Conservation (phyloP, 2,113 vertebrate genomes). For the Tiliqua scincoides region DNA sequence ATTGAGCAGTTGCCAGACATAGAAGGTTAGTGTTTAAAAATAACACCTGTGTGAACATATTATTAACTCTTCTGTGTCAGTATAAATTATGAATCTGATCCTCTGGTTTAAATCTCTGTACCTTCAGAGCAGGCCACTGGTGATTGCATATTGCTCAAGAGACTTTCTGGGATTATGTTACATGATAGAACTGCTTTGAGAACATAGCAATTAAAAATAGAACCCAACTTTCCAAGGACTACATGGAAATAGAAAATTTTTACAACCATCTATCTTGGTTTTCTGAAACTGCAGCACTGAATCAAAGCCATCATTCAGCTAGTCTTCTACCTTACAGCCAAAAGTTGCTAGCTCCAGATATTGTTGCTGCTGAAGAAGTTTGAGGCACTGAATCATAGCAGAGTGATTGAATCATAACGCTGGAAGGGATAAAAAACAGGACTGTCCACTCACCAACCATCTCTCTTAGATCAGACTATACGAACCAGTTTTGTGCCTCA, state of each 20-base stretch:
- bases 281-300: neutral
- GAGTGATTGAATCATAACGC: neutral
- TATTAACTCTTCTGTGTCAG: constrained; percentile 10
- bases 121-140: neutral
- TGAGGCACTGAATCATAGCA: neutral
- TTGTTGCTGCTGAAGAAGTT: neutral
- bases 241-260: neutral
- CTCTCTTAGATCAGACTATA: neutral
- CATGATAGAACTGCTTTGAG: neutral
- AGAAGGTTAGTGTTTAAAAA: constrained; percentile 20
- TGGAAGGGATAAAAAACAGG: neutral
- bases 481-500: neutral
- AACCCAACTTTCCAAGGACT: neutral
- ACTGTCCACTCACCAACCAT: neutral
- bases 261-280: neutral
- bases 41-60: constrained; percentile 1
- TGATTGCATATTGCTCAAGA: neutral
- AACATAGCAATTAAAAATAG: neutral
- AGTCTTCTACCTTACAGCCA: neutral
- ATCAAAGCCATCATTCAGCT: neutral
- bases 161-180: neutral
- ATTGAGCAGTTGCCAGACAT: neutral
- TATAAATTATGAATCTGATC: neutral
- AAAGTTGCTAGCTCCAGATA: neutral
- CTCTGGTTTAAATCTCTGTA: neutral